Conservation (phyloP, 2,888 invertebrate genomes). For the Megamerina dolium region DNA sequence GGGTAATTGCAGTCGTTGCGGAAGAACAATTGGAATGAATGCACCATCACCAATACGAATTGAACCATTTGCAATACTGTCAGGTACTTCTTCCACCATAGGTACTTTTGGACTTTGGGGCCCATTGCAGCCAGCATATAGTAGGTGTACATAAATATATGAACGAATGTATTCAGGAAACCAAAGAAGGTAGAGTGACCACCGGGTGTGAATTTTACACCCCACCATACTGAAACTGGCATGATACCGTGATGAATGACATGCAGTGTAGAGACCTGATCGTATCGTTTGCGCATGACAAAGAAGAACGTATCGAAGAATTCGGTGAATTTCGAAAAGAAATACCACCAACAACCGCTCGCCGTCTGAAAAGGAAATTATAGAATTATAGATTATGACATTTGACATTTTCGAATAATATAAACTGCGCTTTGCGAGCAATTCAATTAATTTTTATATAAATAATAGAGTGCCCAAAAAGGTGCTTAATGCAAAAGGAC, state of each 20-base stretch:
- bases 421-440: too few relatives aligned
- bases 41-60: slow-evolving; percentile 80
- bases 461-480: too few relatives aligned
- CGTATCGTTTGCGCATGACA: slow-evolving; percentile 86
- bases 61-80: slow-evolving; percentile 90
- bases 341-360: slow-evolving; percentile 87
- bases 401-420: too few relatives aligned
- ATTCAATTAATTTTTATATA: too few relatives aligned
- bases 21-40: slow-evolving; percentile 84
- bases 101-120: slow-evolving; percentile 75
- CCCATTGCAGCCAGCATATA: slow-evolving; percentile 86
- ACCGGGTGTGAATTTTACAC: slow-evolving; percentile 81
- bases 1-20: slow-evolving; percentile 82
- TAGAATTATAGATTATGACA: too few relatives aligned
- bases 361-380: slow-evolving; percentile 71
- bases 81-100: slow-evolving; percentile 96
- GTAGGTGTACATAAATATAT: slow-evolving; percentile 92
- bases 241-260: slow-evolving; percentile 94
- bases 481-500: too few relatives aligned
- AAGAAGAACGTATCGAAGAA: slow-evolving; percentile 93
- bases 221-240: slow-evolving; percentile 92
- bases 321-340: slow-evolving; percentile 90
- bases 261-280: slow-evolving; percentile 85
- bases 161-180: slow-evolving; percentile 88
- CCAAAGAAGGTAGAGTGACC: slow-evolving; percentile 94